Conservation (phyloP, 2,797 vertebrate species). For the Anomalospiza imberbis region DNA sequence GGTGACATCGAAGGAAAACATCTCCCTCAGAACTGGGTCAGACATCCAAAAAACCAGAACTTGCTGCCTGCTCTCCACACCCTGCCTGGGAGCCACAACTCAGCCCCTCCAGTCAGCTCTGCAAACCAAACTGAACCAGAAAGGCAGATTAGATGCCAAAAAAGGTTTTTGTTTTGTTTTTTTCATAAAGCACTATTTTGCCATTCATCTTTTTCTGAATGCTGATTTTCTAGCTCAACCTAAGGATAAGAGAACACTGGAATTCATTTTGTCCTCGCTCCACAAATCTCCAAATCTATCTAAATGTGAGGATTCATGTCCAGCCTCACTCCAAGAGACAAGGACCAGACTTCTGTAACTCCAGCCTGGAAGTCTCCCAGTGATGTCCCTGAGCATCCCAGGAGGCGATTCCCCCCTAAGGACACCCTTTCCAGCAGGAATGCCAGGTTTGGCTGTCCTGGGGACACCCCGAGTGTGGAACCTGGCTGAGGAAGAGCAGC, state of each 20-base stretch:
- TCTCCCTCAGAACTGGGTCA: background rate
- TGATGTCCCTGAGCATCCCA: fast-evolving
- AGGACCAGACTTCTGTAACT: fast-evolving
- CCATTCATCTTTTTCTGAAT: background rate
- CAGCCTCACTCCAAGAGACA: background rate
- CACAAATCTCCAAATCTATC: fast-evolving
- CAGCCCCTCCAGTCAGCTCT: background rate
- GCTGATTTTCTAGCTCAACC: background rate
- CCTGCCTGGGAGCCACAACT: too few species aligned
- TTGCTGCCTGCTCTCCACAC: background rate
- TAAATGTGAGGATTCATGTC: fast-evolving
- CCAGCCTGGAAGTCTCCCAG: background rate
- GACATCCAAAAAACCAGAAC: background rate
- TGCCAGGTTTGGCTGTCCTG: fast-evolving
- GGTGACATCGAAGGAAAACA: too few species aligned
- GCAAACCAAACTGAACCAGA: fast-evolving
- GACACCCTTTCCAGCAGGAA: background rate
- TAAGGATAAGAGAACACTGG: fast-evolving
- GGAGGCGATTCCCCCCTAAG: background rate
- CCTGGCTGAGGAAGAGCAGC: background rate
- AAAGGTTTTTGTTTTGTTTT: fast-evolving
- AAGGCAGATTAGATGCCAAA: background rate
- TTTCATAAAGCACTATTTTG: fast-evolving
- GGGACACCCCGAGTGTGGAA: fast-evolving
- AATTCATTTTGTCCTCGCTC: fast-evolving